Percentiles rank a stretch among this genome's conserved stretches.
Evolutionary conservation across 2,797 vertebrate species (phyloP).

Genomic region (Hoplostethus atlanticus): DNA sequence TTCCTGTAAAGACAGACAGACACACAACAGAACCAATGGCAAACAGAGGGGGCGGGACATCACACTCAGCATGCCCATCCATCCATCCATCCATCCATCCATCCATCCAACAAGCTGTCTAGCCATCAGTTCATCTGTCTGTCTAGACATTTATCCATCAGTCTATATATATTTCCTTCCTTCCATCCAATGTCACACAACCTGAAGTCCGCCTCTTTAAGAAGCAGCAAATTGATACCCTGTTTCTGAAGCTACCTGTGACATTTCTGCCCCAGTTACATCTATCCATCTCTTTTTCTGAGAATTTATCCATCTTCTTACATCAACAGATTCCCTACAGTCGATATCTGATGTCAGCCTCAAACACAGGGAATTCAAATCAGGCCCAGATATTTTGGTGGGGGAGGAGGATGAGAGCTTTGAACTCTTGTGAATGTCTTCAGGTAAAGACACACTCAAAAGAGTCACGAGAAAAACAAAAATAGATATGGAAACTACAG

Average conservation of each 20-base stretch:
- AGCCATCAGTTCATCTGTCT: too few species aligned
- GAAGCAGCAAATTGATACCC: background rate
- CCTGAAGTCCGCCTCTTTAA: background rate
- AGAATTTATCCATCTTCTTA: background rate
- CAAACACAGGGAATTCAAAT: constrained; percentile 11
- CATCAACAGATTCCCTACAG: constrained; percentile 7
- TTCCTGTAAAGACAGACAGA: too few species aligned
- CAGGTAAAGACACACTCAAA: too few species aligned
- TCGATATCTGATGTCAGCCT: constrained; percentile 10
- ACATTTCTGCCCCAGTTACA: background rate
- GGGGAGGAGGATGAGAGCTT: background rate
- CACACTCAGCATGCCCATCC: too few species aligned
- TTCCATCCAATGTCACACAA: background rate
- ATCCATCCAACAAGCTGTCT: too few species aligned
- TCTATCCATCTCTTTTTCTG: background rate
- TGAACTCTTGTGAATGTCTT: background rate
- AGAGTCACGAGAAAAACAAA: background rate
- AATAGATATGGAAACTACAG: background rate
- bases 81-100: too few species aligned
- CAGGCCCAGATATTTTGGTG: constrained; percentile 1
- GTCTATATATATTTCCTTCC: too few species aligned
- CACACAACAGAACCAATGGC: too few species aligned
- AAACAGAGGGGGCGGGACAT: too few species aligned
- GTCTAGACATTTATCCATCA: too few species aligned
- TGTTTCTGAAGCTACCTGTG: background rate